phyloP scores from a whole-genome alignment of 2,888 invertebrate species.

The Euproctis similis region DNA sequence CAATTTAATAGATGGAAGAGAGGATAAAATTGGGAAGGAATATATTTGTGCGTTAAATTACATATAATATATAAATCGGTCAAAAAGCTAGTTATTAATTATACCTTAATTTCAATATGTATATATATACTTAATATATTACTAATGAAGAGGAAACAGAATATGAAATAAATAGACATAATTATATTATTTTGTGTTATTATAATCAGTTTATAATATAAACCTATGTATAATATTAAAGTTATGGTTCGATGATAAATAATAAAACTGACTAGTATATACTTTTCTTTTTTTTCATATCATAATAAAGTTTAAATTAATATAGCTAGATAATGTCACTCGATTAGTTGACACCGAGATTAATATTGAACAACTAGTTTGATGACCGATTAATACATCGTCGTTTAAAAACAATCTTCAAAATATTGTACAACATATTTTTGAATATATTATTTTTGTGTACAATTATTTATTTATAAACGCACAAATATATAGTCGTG shows the following conservation, averaged over 20 bases:
- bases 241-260: constrained; percentile 48
- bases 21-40: constrained; percentile 28
- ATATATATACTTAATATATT: constrained; percentile 50
- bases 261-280: constrained; percentile 67
- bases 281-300: constrained; percentile 54
- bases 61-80: constrained; percentile 70
- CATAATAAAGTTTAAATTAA: constrained; percentile 68
- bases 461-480: constrained; percentile 32
- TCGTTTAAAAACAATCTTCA: constrained; percentile 9
- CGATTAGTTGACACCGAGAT: constrained; percentile 47
- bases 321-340: constrained; percentile 74
- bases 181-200: constrained; percentile 23
- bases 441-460: constrained; percentile 15
- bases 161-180: constrained; percentile 32
- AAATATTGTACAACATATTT: constrained; percentile 21
- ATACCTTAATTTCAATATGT: constrained; percentile 45
- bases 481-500: constrained; percentile 64
- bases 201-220: constrained; percentile 26
- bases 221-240: constrained; percentile 40
- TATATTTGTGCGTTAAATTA: constrained; percentile 62
- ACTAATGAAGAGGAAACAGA: constrained; percentile 36
- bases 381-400: constrained; percentile 59
- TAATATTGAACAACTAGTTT: constrained; percentile 52
- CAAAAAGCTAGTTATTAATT: constrained; percentile 67
- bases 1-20: constrained; percentile 20